These are phyloP conservation scores for Alentia gelatinosa DNA, from an alignment of 2,888 invertebrate genomes.

Conservation along the genomic window DNA sequence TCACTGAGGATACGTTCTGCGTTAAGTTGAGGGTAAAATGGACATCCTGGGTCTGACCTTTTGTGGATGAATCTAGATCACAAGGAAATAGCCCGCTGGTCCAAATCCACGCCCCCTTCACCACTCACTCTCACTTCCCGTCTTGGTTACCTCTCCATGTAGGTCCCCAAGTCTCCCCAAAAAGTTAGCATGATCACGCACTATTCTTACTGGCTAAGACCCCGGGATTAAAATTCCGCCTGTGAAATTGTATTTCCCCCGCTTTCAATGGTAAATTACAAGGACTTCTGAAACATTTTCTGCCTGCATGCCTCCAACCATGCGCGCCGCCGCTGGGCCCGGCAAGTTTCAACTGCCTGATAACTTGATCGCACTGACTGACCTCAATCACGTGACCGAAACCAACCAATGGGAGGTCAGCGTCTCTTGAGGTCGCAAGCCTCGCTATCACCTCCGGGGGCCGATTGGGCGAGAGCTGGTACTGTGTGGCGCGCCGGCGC, in stretches of 20 bases:
- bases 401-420: constrained; percentile 18
- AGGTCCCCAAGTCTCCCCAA: background rate
- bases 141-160: background rate
- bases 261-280: constrained; percentile 39
- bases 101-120: background rate
- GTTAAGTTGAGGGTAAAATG: constrained; percentile 17
- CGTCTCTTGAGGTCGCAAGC: constrained; percentile 24
- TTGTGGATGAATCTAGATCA: constrained; percentile 37
- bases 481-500: background rate
- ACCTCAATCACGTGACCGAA: constrained; percentile 49
- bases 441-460: background rate
- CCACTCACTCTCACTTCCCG: background rate
- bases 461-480: background rate
- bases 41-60: background rate
- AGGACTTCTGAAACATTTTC: constrained; percentile 23
- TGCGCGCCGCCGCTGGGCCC: background rate
- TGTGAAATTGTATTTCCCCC: constrained; percentile 55
- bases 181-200: constrained; percentile 47
- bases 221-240: constrained; percentile 49
- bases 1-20: background rate
- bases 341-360: constrained; percentile 50
- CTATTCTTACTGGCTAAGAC: background rate
- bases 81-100: background rate
- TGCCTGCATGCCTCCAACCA: background rate
- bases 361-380: constrained; percentile 43